phyloP scores from a whole-genome alignment of 1,140 invertebrate genomes.

The Muscidifurax raptorellus region DNA sequence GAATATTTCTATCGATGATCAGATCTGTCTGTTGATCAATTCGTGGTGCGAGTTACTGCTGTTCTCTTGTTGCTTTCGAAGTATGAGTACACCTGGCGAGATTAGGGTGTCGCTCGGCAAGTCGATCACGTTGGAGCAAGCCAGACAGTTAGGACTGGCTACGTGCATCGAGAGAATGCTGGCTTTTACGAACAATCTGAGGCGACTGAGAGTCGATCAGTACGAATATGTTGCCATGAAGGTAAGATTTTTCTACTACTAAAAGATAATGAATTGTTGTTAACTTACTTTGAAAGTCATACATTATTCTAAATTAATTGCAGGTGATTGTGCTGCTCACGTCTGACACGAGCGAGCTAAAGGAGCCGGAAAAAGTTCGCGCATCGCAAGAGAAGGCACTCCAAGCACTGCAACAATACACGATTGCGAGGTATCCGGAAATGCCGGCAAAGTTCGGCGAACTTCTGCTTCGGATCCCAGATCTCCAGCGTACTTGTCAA shows the following conservation, averaged over 20 bases:
- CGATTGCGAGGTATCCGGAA: conserved; percentile 92
- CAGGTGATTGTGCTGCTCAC: conserved; percentile 92
- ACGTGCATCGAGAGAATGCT: conserved; percentile 95
- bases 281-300: background rate
- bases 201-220: conserved; percentile 92
- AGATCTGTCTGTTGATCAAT: conserved; percentile 96
- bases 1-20: conserved; percentile 97
- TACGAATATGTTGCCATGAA: conserved; percentile 98
- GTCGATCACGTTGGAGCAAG: conserved; percentile 85
- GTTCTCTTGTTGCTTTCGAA: conserved; percentile 94
- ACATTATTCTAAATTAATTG: background rate
- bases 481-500: conserved; percentile 95
- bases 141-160: conserved; percentile 81
- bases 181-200: conserved; percentile 93
- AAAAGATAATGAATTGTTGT: conserved; percentile 50
- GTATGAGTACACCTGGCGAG: conserved; percentile 89
- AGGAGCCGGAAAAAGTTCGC: conserved; percentile 93
- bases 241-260: conserved; percentile 67
- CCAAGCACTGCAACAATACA: conserved; percentile 94
- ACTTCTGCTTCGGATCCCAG: conserved; percentile 92
- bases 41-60: conserved; percentile 97
- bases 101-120: conserved; percentile 87
- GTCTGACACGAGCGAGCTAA: conserved; percentile 94
- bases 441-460: conserved; percentile 97
- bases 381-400: conserved; percentile 95